Evolutionary conservation across 2,888 invertebrate genomes (phyloP), one percentile per base, ranked within the genome.

Genomic region (Papilio gigon): DNA sequence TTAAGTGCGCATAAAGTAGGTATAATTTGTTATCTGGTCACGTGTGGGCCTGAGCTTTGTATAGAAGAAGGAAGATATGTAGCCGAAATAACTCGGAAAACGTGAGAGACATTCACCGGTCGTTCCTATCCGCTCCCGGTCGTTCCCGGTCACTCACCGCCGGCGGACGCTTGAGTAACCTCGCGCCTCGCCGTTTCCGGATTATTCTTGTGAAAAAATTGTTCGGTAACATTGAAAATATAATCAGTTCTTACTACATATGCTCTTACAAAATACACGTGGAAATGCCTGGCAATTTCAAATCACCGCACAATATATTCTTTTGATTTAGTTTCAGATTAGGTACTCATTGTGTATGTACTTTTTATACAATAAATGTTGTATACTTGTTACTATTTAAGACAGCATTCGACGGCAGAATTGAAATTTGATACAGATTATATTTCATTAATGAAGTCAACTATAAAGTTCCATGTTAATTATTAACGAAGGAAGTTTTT

Each of bases 81-180:
- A 27, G 33, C 30, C 37, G 30, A 30, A 59, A 65, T 65, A 65
- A 66, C 58, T 65, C 33, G 50, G 64, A 42, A 60, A 68, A 58
- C 56, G 65, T 61, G 37, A 60, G 42, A 22, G 50, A 61, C 25
- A 58, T 35, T 33, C 67, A 33, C 53, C 62, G 67, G 71, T 30
- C 53, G 27, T 3, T 22, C 22, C 70, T 40, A 4, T 14, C 12
- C 40, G 27, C 5, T 56, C 53, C 71, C 74, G 75, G 75, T 74
- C 78, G 79, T 40, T 70, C 63, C 68, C 76, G 83, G 84, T 86
- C 87, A 86, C 73, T 84, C 85, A 85, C 86, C 83, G 77, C 47
- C 58, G 56, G 9, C 42, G 17, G 20, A 27, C 22, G 47, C 68
- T 68, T 68, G 64, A 50, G 65, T 68, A 68, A 68, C n/a, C n/a